Evolutionary conservation across 2,113 vertebrate species (phyloP), one percentile per base, ranked within the genome.

Genomic region (Cololabis saira): DNA sequence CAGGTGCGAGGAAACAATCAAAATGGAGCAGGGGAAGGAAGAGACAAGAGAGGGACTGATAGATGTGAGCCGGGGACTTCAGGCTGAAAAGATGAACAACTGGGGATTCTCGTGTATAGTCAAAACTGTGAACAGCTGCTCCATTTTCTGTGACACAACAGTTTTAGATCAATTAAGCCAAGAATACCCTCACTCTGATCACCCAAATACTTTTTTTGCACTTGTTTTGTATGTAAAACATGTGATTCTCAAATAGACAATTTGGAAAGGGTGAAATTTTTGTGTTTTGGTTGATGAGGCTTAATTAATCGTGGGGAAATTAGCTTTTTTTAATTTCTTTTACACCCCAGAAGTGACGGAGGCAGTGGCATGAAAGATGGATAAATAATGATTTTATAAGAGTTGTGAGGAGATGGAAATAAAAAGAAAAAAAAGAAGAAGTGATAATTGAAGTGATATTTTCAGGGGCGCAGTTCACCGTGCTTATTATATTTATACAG

Each of bases 1-100:
- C 48, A 37, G 33, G 30, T 21, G 59, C 59, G 67, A 81, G 60
- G 81, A 89, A 85, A 87, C 85, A 82, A 84, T 88, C 71, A 61
- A 11, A 71, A 78, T 58, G 43, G 62, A 68, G 65, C 50, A 42
- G 45, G 19, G 43, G 51, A 40, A 47, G 27, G 44, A 62, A 41
- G n/a, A 33, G 60, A 62, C 24, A 50, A 30, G 73, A 62, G 43
- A 2, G 17, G 27, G 76, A 75, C 47, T 67, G 79, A 66, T 61
- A 56, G 72, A 57, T 79, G 67, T 79, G 76, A 66, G 74, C 55
- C 52, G 12, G 61, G 44, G 73, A 76, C 37, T 54, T 43, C 48
- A 33, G 55, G 56, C 19, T 54, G 33, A 55, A 37, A 70, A 52
- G 60, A 62, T 61, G 64, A 58, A 75, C 11, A 15, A 11, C 43